A percentile compares a stretch with the other conserved stretches of the same genome.
These are phyloP conservation scores for Pelusios castaneus DNA, from an alignment of 2,113 vertebrate species.

Conservation along the genomic window DNA sequence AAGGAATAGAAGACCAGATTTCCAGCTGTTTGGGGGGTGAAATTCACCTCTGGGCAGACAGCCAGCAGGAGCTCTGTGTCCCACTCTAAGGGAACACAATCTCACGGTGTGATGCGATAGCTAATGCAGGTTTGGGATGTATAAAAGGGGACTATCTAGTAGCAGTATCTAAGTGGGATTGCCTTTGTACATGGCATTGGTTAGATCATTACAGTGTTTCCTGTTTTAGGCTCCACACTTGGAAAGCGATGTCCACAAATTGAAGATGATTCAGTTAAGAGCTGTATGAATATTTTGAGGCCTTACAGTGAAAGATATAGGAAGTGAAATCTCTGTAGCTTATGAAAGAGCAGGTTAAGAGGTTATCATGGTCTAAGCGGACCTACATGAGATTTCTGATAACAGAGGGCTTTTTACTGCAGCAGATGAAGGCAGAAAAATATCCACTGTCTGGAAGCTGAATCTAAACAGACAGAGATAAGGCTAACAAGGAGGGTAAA, in stretches of 20 bases:
- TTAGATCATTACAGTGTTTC: not conserved
- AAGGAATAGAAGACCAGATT: not conserved
- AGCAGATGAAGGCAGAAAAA: not conserved
- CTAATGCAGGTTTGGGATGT: not conserved
- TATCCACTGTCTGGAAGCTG: not conserved
- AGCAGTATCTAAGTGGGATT: not conserved
- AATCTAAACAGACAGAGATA: not conserved
- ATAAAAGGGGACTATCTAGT: not conserved
- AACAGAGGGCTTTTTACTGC: not conserved
- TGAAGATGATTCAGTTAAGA: not conserved
- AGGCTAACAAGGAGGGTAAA: not conserved
- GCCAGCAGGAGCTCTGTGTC: not conserved
- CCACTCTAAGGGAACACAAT: not conserved
- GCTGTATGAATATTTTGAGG: not conserved
- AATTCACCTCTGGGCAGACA: not conserved
- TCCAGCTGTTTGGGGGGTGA: not conserved
- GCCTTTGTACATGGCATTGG: not conserved
- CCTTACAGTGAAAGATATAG: not conserved
- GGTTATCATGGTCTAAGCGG: not conserved
- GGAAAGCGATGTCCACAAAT: not conserved
- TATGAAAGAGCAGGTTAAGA: not conserved
- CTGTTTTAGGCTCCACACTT: not conserved
- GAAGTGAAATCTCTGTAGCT: not conserved
- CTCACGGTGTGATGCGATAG: not conserved
- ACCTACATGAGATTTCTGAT: not conserved